These are phyloP conservation scores for Tillus elongatus DNA, from an alignment of 2,888 invertebrate genomes.

Conservation along the genomic window DNA sequence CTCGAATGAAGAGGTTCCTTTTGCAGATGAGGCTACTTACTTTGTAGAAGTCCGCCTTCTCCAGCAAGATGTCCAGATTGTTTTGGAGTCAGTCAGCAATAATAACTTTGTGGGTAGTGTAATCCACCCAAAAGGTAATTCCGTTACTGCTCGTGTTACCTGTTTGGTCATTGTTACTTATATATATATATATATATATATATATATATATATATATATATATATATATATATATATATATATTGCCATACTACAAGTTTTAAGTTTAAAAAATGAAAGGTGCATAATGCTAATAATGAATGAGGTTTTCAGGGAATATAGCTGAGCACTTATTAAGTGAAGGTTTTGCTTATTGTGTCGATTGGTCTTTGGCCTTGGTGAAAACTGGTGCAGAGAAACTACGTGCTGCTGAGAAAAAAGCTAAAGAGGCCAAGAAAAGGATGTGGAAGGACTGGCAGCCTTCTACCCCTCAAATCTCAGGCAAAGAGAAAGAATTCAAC, in stretches of 20 bases:
- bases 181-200: no score
- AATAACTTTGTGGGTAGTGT: slow-evolving; percentile 91
- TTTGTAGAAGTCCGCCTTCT: slow-evolving; percentile 87
- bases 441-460: slow-evolving; percentile 90
- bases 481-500: slow-evolving; percentile 72
- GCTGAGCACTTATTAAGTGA: slow-evolving; percentile 66
- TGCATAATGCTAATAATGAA: no score
- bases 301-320: no score
- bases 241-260: no score
- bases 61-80: slow-evolving; percentile 82
- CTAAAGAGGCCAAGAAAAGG: slow-evolving; percentile 62
- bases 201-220: no score
- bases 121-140: slow-evolving; percentile 77
- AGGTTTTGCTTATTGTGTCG: slow-evolving; percentile 80
- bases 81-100: slow-evolving; percentile 87
- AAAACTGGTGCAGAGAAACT: slow-evolving; percentile 46
- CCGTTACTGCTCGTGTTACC: no score
- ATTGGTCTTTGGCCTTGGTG: slow-evolving; percentile 83
- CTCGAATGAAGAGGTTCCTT: slow-evolving; percentile 55
- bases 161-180: no score
- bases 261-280: no score
- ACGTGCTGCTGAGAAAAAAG: slow-evolving; percentile 59
- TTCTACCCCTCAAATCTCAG: slow-evolving; percentile 58
- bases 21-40: slow-evolving; percentile 85
- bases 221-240: no score